Evolutionary conservation across 2,113 vertebrate species (phyloP), one percentile per base, ranked within the genome.

Genomic region (Cochlearius cochlearius): DNA sequence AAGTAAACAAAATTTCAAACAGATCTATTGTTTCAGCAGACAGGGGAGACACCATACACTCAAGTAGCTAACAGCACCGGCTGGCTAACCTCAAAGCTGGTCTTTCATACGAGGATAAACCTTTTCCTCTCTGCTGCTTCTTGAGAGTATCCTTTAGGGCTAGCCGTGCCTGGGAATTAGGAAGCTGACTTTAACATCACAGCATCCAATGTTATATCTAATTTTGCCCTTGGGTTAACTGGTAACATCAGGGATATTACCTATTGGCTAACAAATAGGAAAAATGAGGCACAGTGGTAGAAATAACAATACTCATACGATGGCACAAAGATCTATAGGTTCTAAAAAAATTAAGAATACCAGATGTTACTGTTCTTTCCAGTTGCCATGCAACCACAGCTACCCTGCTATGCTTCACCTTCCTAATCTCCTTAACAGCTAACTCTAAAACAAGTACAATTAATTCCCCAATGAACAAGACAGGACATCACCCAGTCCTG

Each of bases 301-400:
- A 64, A 94, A 86, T 21, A 88, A 77, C 59, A 74, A 58, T 60
- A 56, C 23, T 74, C 22, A 49, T 25, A 36, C 0, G 2, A 41
- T 20, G 25, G 56, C 76, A 62, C 22, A 55, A 79, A 85, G 68
- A 87, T 77, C 34, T 69, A 91, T 39, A 89, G 39, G 49, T 91
- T 90, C 71, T 62, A 78, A 91, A 94, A 91, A 84, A 93, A 94
- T 91, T 81, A 94, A 78, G 77, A 78, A 74, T 94, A 84, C 86
- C 84, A 91, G 92, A 94, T 95, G 92, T 91, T 95, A 82, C 86
- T 79, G 73, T 72, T 85, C 91, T 89, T 94, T 78, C 77, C 80
- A 95, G 94, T 96, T 97, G 96, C 95, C 94, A 95, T 86, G 95
- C 95, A 96, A 96, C 97, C 64, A 89, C 73, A 72, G 91, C 92